Evolutionary conservation across 2,888 invertebrate species (phyloP).

Genomic region (Meloe dianella): DNA sequence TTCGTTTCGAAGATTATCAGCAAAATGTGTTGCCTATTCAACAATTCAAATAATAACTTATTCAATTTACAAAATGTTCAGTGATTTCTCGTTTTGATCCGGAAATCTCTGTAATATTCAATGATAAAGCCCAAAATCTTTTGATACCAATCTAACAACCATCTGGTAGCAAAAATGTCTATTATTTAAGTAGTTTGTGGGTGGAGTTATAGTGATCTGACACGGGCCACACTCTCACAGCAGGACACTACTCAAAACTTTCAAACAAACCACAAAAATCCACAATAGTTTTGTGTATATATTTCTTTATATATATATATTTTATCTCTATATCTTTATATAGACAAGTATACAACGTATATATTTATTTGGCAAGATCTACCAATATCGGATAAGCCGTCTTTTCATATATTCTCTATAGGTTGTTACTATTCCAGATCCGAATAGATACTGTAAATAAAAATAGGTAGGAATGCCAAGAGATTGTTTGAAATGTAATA

Average conservation of each 20-base stretch:
- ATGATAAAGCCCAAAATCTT: neutral
- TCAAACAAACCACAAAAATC: slow-evolving; percentile 49
- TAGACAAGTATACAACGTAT: slow-evolving; percentile 36
- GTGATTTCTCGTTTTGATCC: neutral
- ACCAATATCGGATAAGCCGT: slow-evolving; percentile 46
- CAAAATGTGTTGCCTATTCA: neutral
- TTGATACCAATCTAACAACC: neutral
- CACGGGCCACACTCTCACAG: slow-evolving; percentile 51
- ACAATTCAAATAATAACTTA: neutral
- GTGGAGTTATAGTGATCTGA: slow-evolving; percentile 35
- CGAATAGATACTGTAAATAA: slow-evolving; percentile 57
- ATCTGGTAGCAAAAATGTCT: neutral
- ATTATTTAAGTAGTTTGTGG: neutral
- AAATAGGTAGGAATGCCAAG: slow-evolving; percentile 42
- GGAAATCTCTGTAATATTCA: neutral
- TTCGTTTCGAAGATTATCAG: neutral
- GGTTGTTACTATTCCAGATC: slow-evolving; percentile 48
- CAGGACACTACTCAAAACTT: slow-evolving; percentile 48
- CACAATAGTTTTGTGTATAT: neutral
- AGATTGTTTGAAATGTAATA: slow-evolving; percentile 54
- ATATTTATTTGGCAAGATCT: slow-evolving; percentile 37
- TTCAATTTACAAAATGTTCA: too few relatives aligned
- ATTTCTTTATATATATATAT: neutral
- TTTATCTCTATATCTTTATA: neutral
- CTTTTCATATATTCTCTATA: slow-evolving; percentile 46